phyloP scores from a whole-genome alignment of 2,797 vertebrate species.

The Lacerta agilis region DNA sequence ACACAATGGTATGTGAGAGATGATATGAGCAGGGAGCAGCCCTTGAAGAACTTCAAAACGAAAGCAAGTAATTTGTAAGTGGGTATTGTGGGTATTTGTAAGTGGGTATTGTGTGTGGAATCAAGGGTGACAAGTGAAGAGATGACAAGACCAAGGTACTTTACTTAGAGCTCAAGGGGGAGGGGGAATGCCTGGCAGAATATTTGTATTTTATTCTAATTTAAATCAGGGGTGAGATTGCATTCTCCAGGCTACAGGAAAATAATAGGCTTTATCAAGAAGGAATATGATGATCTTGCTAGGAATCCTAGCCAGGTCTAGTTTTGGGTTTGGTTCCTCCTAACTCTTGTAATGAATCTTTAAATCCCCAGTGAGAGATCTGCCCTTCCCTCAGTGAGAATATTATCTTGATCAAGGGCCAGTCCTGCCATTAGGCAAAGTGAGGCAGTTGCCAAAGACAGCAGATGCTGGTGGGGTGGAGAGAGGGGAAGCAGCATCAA shows the following conservation, averaged over 20 bases:
- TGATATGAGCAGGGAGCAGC: background rate
- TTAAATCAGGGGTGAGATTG: background rate
- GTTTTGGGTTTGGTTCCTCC: background rate
- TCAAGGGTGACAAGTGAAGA: background rate
- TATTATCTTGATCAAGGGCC: background rate
- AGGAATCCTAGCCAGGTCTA: background rate
- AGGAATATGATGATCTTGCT: background rate
- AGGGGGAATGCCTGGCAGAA: background rate
- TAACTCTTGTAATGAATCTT: background rate
- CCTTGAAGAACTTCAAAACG: constrained; percentile 1
- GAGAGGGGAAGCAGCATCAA: too few species aligned
- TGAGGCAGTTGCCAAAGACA: too few species aligned
- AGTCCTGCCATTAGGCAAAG: background rate
- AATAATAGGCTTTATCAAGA: background rate
- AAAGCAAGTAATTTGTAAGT: constrained; percentile 9
- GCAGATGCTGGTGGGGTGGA: too few species aligned
- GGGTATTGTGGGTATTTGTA: background rate
- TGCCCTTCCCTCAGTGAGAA: background rate
- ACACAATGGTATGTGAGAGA: constrained; percentile 4
- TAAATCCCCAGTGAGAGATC: background rate
- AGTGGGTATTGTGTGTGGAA: background rate
- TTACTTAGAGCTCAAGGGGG: background rate
- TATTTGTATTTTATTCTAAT: background rate
- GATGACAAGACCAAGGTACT: constrained; percentile 14
- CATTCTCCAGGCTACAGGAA: background rate